These are phyloP conservation scores for Apostichopus leukothele DNA, from an alignment of 53 echinoderm and acorn worm species.

Conservation along the genomic window DNA sequence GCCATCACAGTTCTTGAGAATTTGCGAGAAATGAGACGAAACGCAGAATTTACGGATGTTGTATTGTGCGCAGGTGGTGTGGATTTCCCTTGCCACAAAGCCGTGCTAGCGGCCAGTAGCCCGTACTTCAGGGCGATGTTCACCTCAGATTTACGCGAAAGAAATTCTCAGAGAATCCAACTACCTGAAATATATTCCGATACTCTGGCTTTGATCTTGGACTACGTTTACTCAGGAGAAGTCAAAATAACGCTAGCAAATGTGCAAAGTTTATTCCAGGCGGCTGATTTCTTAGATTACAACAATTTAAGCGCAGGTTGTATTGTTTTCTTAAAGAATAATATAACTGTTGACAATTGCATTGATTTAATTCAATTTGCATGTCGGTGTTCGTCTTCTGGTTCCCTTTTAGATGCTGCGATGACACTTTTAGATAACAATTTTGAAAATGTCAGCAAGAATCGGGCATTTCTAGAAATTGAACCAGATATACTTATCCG, in stretches of 20 bases:
- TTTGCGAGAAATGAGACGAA: slow-evolving; percentile 48
- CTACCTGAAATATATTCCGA: slow-evolving; percentile 55
- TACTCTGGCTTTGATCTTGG: slow-evolving; percentile 52
- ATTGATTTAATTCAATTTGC: slow-evolving; percentile 63
- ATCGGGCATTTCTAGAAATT: slow-evolving; percentile 53
- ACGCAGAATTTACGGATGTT: slow-evolving; percentile 58
- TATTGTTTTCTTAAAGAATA: slow-evolving; percentile 53
- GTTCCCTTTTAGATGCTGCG: slow-evolving; percentile 46
- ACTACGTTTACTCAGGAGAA: slow-evolving; percentile 59
- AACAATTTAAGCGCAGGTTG: slow-evolving; percentile 53
- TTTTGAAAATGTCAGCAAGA: slow-evolving; percentile 55
- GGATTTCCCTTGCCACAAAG: slow-evolving; percentile 65
- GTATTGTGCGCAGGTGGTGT: slow-evolving; percentile 54
- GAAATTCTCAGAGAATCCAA: slow-evolving; percentile 47
- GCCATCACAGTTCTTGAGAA: background rate
- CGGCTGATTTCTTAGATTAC: slow-evolving; percentile 68
- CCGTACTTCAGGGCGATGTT: slow-evolving; percentile 74
- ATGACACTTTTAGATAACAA: slow-evolving; percentile 56
- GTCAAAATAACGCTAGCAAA: slow-evolving; percentile 59
- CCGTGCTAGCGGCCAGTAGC: slow-evolving; percentile 68
- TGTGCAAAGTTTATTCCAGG: slow-evolving; percentile 56
- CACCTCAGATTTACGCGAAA: slow-evolving; percentile 63
- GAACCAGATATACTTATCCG: background rate
- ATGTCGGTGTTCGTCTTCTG: slow-evolving; percentile 48
- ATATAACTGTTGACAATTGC: slow-evolving; percentile 60